Conservation (phyloP, 2,888 invertebrate species). For the Lamproptera curius region DNA sequence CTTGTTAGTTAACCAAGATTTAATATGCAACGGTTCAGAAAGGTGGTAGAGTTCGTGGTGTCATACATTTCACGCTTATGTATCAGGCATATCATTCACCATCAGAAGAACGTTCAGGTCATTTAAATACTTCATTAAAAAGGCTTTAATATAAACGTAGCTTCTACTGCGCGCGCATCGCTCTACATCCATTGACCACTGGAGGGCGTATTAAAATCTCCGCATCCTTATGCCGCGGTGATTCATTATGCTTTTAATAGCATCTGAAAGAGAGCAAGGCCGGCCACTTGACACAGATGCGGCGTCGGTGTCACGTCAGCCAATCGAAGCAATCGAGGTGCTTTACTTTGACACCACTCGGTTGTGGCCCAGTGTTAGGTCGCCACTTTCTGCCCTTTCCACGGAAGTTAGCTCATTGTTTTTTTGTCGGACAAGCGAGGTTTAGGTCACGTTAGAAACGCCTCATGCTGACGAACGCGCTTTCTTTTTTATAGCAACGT, state of each 20-base stretch:
- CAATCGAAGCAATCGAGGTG: slow-evolving; percentile 75
- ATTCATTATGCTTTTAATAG: slow-evolving; percentile 75
- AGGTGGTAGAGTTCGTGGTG: too few relatives aligned
- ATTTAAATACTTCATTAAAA: too few relatives aligned
- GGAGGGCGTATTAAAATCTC: slow-evolving; percentile 25
- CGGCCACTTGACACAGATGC: slow-evolving; percentile 70
- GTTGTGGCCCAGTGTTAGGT: slow-evolving; percentile 6
- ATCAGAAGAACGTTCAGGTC: too few relatives aligned
- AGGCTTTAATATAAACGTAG: too few relatives aligned
- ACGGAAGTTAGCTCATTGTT: slow-evolving; percentile 6
- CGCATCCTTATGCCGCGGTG: slow-evolving; percentile 52
- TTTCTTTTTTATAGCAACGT: too few relatives aligned
- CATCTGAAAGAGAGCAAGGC: slow-evolving; percentile 70
- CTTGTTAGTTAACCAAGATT: too few relatives aligned
- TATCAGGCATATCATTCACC: too few relatives aligned
- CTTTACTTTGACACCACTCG: slow-evolving; percentile 37
- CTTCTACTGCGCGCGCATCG: neutral
- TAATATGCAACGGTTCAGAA: too few relatives aligned
- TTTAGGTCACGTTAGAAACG: too few relatives aligned
- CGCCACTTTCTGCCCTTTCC: slow-evolving; percentile 10
- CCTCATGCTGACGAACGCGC: too few relatives aligned
- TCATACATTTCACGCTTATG: too few relatives aligned
- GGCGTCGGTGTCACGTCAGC: slow-evolving; percentile 58
- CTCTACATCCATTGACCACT: slow-evolving; percentile 23
- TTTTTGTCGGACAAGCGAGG: too few relatives aligned